Percentiles rank a stretch among this genome's conserved stretches.
phyloP scores from a whole-genome alignment of 2,797 vertebrate genomes.

The Propithecus deckenii region DNA sequence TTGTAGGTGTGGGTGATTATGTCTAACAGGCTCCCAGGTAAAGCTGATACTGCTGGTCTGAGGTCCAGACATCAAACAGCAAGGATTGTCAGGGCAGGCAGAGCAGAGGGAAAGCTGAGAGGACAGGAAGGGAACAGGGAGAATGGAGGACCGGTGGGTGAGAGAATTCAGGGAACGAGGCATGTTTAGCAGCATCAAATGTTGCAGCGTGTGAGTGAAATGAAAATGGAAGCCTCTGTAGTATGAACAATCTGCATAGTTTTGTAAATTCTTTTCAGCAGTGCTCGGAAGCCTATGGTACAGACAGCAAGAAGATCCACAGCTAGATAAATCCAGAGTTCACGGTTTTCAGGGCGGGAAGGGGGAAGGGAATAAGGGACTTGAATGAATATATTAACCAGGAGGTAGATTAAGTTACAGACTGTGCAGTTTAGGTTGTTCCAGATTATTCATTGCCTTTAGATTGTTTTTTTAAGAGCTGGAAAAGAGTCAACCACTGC shows the following conservation, averaged over 20 bases:
- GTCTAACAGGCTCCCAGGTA: background rate
- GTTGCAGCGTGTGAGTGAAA: background rate
- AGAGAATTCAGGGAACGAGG: background rate
- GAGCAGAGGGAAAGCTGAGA: background rate
- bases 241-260: background rate
- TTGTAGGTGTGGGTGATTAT: background rate
- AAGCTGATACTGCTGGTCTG: background rate
- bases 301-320: background rate
- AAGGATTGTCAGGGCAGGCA: background rate
- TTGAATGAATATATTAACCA: background rate
- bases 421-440: background rate
- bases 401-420: background rate
- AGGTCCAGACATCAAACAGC: background rate
- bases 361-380: background rate
- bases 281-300: background rate
- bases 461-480: background rate
- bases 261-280: background rate
- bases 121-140: background rate
- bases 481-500: background rate
- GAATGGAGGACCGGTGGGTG: background rate
- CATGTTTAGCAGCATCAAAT: background rate
- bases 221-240: background rate
- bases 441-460: conserved; percentile 7
- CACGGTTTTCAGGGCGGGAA: background rate
- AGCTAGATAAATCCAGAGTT: background rate